Base-by-base conservation (phyloP, 2,113 vertebrate species). In the Proterorhinus semilunaris region DNA sequence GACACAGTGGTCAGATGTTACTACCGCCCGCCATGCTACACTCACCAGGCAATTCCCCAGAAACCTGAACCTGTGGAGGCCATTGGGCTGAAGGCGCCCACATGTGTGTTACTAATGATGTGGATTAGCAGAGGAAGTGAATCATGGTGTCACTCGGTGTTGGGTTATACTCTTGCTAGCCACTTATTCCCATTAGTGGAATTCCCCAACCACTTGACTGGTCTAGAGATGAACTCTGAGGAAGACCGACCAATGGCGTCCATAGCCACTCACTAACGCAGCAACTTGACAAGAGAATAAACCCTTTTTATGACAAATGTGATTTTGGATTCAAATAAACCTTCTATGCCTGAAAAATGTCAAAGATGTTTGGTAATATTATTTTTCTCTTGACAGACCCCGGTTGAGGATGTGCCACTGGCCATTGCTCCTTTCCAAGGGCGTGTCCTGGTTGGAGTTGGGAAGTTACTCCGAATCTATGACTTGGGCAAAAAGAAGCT, bases 401-500 rank as follows among this genome's bases (percentile, higher is more conserved):
- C 96, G 0, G 96, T 98, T 10, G 97, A 99, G 86, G 97, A 99
- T 53, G 96, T 98, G 5, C 97, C 98, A 5, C 88, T 98, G 73
- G 98, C 97, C 61, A 98, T 99, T 13, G 96, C 97, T 42, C 96
- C 97, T 0, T 99, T 98, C 86, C 96, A 99, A 75, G 98, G 97
- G 9, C 88, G 97, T 16, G 91, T 95, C 12, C 85, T 99, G 63
- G 95, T 99, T 48, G 96, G 96, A 7, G 95, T 99, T 16, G 98
- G 98, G 0, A 99, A 99, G 75, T 94, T 99, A 27, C 83, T 99
- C 71, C 91, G 97, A 50, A 95, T 99, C 0, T 99, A 99, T 0
- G 97, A 98, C 90, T 84, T 99, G 62, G 97, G 97, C 72, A 99
- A 98, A 85, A 99, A 98, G 91, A 99, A 99, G 65, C 93, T 99